These are phyloP conservation scores for Gasterosteus aculeatus DNA, from an alignment of 2,113 vertebrate genomes.

Conservation along the genomic window DNA sequence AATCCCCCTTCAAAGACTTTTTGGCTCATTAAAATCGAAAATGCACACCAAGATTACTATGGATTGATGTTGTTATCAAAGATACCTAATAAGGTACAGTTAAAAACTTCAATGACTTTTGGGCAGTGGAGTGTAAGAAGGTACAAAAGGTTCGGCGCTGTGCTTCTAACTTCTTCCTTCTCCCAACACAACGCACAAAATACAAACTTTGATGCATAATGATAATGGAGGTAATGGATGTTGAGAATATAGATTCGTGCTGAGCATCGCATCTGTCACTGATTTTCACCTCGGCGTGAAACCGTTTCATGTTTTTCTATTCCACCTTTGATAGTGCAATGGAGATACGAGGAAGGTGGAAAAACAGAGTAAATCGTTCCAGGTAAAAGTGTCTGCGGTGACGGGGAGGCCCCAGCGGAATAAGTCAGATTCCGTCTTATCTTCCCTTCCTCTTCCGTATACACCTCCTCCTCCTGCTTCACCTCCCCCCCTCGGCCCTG, in stretches of 20 bases:
- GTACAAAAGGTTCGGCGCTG: not conserved
- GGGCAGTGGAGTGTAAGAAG: constrained; percentile 24
- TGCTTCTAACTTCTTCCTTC: constrained; percentile 12
- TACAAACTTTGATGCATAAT: constrained; percentile 38
- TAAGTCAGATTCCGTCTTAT: constrained; percentile 3
- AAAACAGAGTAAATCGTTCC: constrained; percentile 30
- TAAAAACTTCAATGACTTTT: constrained; percentile 57
- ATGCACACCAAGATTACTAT: constrained; percentile 20
- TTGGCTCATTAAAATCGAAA: constrained; percentile 35
- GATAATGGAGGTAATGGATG: constrained; percentile 13
- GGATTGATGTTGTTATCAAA: constrained; percentile 30
- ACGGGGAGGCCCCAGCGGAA: constrained; percentile 10
- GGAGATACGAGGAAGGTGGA: constrained; percentile 6
- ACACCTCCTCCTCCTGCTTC: constrained; percentile 10
- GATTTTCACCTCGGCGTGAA: constrained; percentile 34
- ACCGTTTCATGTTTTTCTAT: constrained; percentile 14
- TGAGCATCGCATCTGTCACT: constrained; percentile 1
- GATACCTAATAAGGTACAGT: constrained; percentile 32
- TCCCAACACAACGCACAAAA: constrained; percentile 26
- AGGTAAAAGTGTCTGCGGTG: constrained; percentile 17
- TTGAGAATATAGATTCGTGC: constrained; percentile 9
- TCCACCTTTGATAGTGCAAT: constrained; percentile 1
- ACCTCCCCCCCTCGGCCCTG: constrained; percentile 4
- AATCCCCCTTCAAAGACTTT: constrained; percentile 8
- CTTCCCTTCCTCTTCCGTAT: constrained; percentile 11